Evolutionary conservation across 1,140 invertebrate genomes (phyloP).

Genomic region (Luehdorfia chinensis): DNA sequence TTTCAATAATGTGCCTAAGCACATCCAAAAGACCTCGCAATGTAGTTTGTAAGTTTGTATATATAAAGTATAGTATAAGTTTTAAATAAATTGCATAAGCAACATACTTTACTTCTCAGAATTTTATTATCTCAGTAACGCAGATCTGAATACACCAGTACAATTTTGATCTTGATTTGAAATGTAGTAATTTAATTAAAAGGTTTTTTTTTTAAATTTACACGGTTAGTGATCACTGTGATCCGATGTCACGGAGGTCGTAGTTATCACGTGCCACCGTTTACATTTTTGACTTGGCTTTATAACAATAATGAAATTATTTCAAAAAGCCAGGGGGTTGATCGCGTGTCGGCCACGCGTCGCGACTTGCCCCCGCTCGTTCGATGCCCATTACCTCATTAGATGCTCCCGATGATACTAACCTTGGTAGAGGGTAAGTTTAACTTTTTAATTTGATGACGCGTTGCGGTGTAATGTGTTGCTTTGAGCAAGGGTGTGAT

Average conservation of each 20-base stretch:
- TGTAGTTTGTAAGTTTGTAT: too few species aligned
- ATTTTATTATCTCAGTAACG: too few species aligned
- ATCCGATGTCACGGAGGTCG: constrained; percentile 43
- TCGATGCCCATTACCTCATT: constrained; percentile 60
- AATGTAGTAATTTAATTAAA: too few species aligned
- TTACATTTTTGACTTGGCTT: constrained; percentile 66
- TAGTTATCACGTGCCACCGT: constrained; percentile 52
- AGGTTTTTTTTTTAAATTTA: too few species aligned
- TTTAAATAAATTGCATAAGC: too few species aligned
- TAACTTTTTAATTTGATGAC: constrained; percentile 69
- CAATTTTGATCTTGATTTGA: too few species aligned
- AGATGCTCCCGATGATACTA: constrained; percentile 52
- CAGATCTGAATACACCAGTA: too few species aligned
- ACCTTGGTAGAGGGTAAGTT: constrained; percentile 44
- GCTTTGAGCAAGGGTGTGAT: constrained; percentile 55
- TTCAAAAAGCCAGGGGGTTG: constrained; percentile 30
- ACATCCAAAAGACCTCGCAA: too few species aligned
- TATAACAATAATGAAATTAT: constrained; percentile 74
- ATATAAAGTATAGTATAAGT: too few species aligned
- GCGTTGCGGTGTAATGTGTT: constrained; percentile 43
- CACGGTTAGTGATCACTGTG: too few species aligned
- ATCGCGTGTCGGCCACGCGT: constrained; percentile 49
- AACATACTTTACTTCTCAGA: too few species aligned
- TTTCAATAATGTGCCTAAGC: too few species aligned
- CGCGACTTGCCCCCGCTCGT: constrained; percentile 27